Base-by-base conservation (phyloP, 2,888 invertebrate species). In the Sepioteuthis lessoniana region DNA sequence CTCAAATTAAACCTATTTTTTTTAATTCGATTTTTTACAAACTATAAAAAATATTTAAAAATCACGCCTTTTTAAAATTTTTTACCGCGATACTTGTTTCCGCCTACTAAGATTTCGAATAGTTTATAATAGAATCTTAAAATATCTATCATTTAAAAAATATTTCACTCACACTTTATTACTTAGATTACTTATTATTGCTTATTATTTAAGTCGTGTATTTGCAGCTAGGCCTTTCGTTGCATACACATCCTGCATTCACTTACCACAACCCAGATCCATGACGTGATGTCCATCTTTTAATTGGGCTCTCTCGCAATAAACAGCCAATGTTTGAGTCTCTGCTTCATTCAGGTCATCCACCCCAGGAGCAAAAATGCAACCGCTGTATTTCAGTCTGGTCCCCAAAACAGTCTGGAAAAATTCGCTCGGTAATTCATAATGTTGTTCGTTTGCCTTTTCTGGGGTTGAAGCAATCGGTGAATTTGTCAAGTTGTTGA, bases 361-460 rank as follows among this genome's bases (percentile, higher is more conserved):
- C 13, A 95, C 95, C n/a, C 95, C 95, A 25, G 95, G 95, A 90
- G 95, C 95, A 96, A 96, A 96, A 38, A 95, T 94, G 94, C 96
- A 96, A 42, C 96, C 94, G 94, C 96, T 96, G 95, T 96, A 96
- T 94, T 96, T 96, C 93, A 96, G 94, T 60, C 96, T 94, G 90
- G 95, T 94, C 0, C 96, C 96, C 35, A 96, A 94, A 31, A 96
- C 96, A 21, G 95, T 95, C 37, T 95, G 94, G 94, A 96, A 96
- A 94, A 96, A 96, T 50, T 96, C 96, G 91, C 96, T 96, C 38
- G 96, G 96, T 21, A 96, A 96, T 95, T 96, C 96, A 95, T 96
- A 96, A 95, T 96, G 96, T 93, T 96, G 96, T 93, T 96, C 96
- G 95, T 96, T 96, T 38, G 96, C 96, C 94, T 96, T 96, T 28